Evolutionary conservation across 1,140 invertebrate genomes (phyloP).

Genomic region (Orchestia grillus): DNA sequence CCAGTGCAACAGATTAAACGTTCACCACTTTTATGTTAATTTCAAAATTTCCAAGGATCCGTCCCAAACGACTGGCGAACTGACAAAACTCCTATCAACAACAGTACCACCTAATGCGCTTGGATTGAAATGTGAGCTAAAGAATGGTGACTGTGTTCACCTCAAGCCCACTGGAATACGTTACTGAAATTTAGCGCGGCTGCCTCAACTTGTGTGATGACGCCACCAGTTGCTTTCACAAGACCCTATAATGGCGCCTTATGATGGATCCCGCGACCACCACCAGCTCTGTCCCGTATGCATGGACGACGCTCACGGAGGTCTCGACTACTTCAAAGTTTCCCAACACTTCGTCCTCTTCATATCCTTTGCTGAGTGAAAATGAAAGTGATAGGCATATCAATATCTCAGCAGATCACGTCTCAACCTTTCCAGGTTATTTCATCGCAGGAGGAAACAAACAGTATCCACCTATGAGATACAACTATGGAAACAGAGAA

Average conservation of each 20-base stretch:
- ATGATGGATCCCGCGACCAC: neutral
- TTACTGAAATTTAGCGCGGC: neutral
- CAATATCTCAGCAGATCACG: neutral
- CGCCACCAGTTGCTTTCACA: neutral
- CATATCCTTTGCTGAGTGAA: neutral
- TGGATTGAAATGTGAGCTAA: neutral
- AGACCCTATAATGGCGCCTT: neutral
- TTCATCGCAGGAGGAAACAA: neutral
- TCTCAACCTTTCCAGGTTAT: neutral
- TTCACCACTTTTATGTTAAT: neutral
- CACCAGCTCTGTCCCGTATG: neutral
- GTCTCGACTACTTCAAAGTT: neutral
- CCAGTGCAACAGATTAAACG: neutral
- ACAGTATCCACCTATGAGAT: neutral
- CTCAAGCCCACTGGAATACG: neutral
- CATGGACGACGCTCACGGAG: neutral
- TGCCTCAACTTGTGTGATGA: neutral
- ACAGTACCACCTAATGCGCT: neutral
- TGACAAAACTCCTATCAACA: neutral
- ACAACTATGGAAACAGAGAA: neutral
- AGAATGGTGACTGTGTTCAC: neutral
- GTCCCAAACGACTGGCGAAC: neutral
- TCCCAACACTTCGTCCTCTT: neutral
- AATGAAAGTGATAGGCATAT: neutral
- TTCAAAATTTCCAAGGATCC: neutral